These are phyloP conservation scores for Drosophila ananassae DNA, from an alignment of 1,140 invertebrate species.

Conservation along the genomic window DNA sequence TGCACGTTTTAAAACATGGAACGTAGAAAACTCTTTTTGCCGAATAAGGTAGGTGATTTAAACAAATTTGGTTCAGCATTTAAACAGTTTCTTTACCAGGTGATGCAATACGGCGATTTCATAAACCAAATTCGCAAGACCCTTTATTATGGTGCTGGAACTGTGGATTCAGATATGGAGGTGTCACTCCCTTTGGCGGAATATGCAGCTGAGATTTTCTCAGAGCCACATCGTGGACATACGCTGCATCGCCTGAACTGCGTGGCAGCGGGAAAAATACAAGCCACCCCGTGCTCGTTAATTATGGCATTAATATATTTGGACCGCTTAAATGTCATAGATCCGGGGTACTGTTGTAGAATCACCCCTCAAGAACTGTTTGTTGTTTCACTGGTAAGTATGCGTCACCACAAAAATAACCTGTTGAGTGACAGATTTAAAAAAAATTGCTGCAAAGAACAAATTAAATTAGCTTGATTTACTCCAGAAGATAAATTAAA, in stretches of 20 bases:
- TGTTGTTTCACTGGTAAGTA: constrained; percentile 93
- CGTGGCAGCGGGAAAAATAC: constrained; percentile 92
- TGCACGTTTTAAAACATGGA: constrained; percentile 1
- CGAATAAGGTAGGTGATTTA: constrained; percentile 5
- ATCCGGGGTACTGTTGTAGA: constrained; percentile 92
- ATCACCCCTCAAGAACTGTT: constrained; percentile 95
- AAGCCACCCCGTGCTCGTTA: constrained; percentile 93
- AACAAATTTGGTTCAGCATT: neutral
- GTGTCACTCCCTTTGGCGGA: constrained; percentile 85
- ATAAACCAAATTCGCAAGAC: constrained; percentile 92
- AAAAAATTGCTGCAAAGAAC: neutral
- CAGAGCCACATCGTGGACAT: constrained; percentile 88
- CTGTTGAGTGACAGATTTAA: constrained; percentile 64
- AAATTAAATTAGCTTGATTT: neutral
- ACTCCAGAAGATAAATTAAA: too few relatives aligned
- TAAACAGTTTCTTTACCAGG: constrained; percentile 32
- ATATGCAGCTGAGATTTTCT: constrained; percentile 92
- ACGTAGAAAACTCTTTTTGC: constrained; percentile 13
- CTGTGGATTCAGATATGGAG: constrained; percentile 86
- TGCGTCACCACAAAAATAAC: constrained; percentile 17
- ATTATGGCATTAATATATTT: constrained; percentile 94
- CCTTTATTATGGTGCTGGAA: constrained; percentile 94
- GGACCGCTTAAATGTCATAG: constrained; percentile 91
- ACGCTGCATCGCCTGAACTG: constrained; percentile 92
- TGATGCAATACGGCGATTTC: constrained; percentile 88